phyloP scores from a whole-genome alignment of 2,888 invertebrate genomes.

The Tolmerus cingulatus region DNA sequence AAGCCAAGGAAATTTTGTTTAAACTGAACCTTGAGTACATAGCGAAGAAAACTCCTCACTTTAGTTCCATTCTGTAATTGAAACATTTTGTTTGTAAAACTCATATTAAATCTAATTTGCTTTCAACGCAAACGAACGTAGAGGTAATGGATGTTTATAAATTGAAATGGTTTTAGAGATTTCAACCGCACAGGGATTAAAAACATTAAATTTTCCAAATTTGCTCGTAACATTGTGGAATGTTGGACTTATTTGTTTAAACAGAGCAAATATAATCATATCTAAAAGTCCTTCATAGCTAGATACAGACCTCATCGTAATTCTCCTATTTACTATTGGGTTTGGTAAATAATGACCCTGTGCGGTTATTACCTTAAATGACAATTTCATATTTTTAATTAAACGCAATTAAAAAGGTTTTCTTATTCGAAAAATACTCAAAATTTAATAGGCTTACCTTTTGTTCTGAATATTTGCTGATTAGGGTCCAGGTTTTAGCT shows the following conservation, averaged over 20 bases:
- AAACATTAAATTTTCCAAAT: neutral
- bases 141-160: neutral
- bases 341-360: neutral
- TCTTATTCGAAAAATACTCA: neutral
- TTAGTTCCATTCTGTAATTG: neutral
- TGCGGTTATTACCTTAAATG: neutral
- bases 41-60: neutral
- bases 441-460: neutral
- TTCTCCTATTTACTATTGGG: neutral
- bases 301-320: neutral
- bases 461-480: neutral
- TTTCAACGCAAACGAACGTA: slow-evolving; percentile 8
- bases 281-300: neutral
- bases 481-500: neutral
- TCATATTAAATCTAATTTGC: neutral
- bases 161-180: neutral
- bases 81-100: neutral
- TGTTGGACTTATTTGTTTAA: neutral
- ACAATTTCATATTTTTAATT: neutral
- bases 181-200: neutral
- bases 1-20: neutral
- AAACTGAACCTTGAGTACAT: neutral
- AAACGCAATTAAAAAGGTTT: neutral
- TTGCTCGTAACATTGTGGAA: neutral
- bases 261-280: neutral